Base-by-base conservation (phyloP, 2,888 invertebrate genomes). In the Epinotia brunnichana region DNA sequence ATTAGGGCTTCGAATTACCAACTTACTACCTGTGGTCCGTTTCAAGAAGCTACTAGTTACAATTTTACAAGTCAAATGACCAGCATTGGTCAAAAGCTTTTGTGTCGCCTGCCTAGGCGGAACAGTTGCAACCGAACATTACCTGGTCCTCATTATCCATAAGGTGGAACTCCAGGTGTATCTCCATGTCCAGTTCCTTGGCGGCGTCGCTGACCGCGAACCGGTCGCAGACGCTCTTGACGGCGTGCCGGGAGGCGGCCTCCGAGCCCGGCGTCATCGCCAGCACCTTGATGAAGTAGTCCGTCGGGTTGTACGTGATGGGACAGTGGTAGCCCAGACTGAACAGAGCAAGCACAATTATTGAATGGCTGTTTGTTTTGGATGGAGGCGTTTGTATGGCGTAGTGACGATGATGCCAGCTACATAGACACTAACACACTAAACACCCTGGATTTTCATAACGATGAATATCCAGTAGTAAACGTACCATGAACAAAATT, bases 261-360 rank as follows among this genome's bases (percentile, higher is more conserved):
- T 98, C 97, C 1, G 95, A 95, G 4, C 96, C 97, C 0, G 97
- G 97, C 24, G 96, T 95, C 1, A 96, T 94, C 0, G 98, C 97
- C 76, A 98, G 87, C 0, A 96, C 96, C 78, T 96, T 96, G 76
- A 99, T 97, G 82, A 97, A 96, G 90, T 96, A 97, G 85, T 99
- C 99, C 0, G 98, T 98, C 0, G 98, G 97, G 86, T 98, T 98
- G 91, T 96, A 98, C 66, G 96, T 96, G 48, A 94, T 90, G 0
- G 98, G 98, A 79, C 97, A 97, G 54, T 93, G 90, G 86, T 96
- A 96, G 13, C 97, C 97, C 63, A 95, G 90, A 69, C 96, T 96
- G 86, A 5, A 84, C 5, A 48, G 48, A 81, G 59, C 61, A 15
- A 77, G 69, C 62, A 7, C 4, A 13, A 24, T 56, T 2, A 54